phyloP scores from a whole-genome alignment of 2,888 invertebrate genomes.

The Cephalotes varians region DNA sequence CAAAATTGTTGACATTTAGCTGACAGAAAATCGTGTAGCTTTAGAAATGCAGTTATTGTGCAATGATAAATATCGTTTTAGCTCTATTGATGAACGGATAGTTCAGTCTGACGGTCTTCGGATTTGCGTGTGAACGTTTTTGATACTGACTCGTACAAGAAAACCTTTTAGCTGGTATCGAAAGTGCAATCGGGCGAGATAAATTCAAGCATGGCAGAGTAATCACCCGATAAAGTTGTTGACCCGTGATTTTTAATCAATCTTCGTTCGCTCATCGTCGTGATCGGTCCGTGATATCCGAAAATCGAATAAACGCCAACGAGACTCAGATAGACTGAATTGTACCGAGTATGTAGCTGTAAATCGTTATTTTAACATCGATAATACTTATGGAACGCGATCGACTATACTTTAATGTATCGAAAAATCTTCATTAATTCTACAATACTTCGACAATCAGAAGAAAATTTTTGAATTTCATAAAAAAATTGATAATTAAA shows the following conservation, averaged over 20 bases:
- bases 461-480: background rate
- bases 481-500: background rate
- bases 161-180: constrained; percentile 36
- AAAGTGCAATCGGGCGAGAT: constrained; percentile 32
- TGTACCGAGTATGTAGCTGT: background rate
- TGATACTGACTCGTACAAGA: constrained; percentile 14
- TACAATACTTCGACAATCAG: background rate
- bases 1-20: background rate
- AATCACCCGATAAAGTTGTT: constrained; percentile 44
- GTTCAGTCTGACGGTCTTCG: background rate
- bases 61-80: background rate
- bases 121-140: background rate
- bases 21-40: background rate
- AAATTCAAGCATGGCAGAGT: constrained; percentile 23
- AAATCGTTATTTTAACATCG: constrained; percentile 6
- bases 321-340: background rate
- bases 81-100: background rate
- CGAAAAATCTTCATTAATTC: background rate
- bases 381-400: background rate
- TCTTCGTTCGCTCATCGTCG: constrained; percentile 38
- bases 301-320: constrained; percentile 39
- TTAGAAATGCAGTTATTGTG: background rate
- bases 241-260: constrained; percentile 54
- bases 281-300: constrained; percentile 15
- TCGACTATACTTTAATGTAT: background rate